These are phyloP conservation scores for Drosophila orena DNA, from an alignment of 1,140 invertebrate species.

Conservation along the genomic window DNA sequence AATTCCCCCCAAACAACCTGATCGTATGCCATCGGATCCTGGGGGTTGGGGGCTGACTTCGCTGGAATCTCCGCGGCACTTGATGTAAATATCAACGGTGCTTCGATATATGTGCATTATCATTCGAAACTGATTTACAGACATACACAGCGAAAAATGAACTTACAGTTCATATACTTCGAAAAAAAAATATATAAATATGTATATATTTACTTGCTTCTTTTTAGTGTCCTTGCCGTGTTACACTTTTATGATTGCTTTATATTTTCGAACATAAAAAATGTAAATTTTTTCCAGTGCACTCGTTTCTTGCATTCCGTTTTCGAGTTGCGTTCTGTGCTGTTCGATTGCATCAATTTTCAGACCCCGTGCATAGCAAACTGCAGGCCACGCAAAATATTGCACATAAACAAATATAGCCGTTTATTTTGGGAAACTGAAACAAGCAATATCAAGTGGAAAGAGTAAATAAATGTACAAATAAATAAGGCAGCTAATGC, in stretches of 20 bases:
- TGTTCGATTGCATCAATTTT: constrained; percentile 45
- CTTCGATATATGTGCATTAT: constrained; percentile 6
- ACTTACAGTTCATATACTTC: too few species aligned
- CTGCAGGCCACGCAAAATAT: constrained; percentile 48
- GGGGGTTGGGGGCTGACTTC: not conserved
- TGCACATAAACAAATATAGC: constrained; percentile 49
- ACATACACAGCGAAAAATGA: not conserved
- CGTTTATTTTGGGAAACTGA: constrained; percentile 46
- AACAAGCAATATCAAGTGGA: constrained; percentile 29
- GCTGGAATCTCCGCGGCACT: constrained; percentile 19
- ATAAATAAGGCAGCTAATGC: constrained; percentile 38
- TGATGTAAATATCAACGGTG: constrained; percentile 40
- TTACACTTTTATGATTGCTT: not conserved
- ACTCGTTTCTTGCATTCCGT: constrained; percentile 12
- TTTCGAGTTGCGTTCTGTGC: constrained; percentile 18
- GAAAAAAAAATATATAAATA: too few species aligned
- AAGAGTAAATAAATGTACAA: constrained; percentile 17
- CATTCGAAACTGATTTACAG: too few species aligned
- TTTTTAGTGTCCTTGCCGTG: too few species aligned
- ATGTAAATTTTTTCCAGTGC: constrained; percentile 15
- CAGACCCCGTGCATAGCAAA: constrained; percentile 33
- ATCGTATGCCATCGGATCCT: constrained; percentile 32
- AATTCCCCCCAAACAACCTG: constrained; percentile 45
- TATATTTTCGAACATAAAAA: not conserved
- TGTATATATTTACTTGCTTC: too few species aligned